phyloP scores from a whole-genome alignment of 64 coral and sea anemone species.

The Acropora tenuis region DNA sequence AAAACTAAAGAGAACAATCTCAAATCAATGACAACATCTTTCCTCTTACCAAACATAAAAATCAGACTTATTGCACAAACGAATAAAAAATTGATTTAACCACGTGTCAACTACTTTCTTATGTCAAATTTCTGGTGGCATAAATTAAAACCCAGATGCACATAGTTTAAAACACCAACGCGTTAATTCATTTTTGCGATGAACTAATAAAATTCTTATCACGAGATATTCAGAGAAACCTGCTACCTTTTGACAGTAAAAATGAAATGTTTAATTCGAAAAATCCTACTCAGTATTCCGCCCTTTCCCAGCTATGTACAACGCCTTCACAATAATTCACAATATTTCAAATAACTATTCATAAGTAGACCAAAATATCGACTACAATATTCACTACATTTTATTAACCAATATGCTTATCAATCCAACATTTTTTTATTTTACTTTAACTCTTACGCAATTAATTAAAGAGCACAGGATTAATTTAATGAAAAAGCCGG shows the following conservation, averaged over 20 bases:
- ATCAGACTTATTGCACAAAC: no score
- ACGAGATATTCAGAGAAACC: background rate
- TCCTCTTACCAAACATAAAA: background rate
- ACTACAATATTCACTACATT: background rate
- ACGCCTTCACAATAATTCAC: background rate
- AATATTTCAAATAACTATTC: constrained; percentile 41
- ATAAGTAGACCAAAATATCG: background rate
- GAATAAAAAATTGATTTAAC: no score
- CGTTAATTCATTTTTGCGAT: background rate
- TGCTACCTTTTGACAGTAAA: background rate
- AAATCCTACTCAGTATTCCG: background rate
- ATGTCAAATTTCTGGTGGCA: no score
- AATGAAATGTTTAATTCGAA: no score
- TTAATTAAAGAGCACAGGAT: background rate
- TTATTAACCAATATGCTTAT: background rate
- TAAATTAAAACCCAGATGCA: no score
- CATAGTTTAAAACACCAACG: background rate
- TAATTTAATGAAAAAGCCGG: background rate
- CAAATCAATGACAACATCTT: background rate
- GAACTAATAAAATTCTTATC: background rate
- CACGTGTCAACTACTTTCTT: no score
- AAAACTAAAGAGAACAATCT: constrained; percentile 16
- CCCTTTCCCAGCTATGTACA: background rate
- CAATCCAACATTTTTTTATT: background rate
- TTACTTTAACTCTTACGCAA: background rate